phyloP scores from a whole-genome alignment of 2,113 vertebrate genomes.

The Caranx melampygus region DNA sequence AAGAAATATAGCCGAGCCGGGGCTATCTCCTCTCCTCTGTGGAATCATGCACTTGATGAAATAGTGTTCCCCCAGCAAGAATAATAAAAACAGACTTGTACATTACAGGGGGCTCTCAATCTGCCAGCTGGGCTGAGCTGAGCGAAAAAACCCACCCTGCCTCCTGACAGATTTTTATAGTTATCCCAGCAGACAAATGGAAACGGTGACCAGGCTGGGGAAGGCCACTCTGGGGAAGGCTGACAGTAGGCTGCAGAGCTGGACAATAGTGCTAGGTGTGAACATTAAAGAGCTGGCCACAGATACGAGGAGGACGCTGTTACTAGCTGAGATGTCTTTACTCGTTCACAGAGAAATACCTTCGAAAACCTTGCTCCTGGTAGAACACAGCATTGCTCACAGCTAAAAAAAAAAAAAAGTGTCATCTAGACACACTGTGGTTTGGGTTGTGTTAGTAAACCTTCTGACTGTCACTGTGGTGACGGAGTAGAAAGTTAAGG shows the following conservation, averaged over 20 bases:
- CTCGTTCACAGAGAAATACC: not conserved
- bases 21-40: slow-evolving; percentile 84
- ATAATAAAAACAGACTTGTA: slow-evolving; percentile 90
- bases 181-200: slow-evolving; percentile 85
- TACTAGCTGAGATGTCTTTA: slow-evolving; percentile 4
- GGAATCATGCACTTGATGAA: slow-evolving; percentile 88
- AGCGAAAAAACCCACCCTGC: slow-evolving; percentile 75
- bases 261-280: slow-evolving; percentile 54
- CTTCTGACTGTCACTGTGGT: not conserved
- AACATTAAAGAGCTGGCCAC: slow-evolving; percentile 30
- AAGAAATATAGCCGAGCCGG: slow-evolving; percentile 85
- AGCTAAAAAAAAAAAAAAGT: not conserved
- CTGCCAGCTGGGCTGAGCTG: slow-evolving; percentile 80
- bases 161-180: slow-evolving; percentile 86
- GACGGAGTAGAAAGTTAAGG: slow-evolving; percentile 27
- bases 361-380: not conserved
- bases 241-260: slow-evolving; percentile 48
- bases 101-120: slow-evolving; percentile 87
- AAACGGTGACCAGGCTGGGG: slow-evolving; percentile 75
- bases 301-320: slow-evolving; percentile 1
- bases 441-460: slow-evolving; percentile 1
- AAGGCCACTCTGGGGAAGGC: slow-evolving; percentile 61
- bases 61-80: slow-evolving; percentile 87
- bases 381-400: not conserved
- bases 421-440: not conserved